phyloP scores from a whole-genome alignment of 2,113 vertebrate species.

The Castor canadensis region DNA sequence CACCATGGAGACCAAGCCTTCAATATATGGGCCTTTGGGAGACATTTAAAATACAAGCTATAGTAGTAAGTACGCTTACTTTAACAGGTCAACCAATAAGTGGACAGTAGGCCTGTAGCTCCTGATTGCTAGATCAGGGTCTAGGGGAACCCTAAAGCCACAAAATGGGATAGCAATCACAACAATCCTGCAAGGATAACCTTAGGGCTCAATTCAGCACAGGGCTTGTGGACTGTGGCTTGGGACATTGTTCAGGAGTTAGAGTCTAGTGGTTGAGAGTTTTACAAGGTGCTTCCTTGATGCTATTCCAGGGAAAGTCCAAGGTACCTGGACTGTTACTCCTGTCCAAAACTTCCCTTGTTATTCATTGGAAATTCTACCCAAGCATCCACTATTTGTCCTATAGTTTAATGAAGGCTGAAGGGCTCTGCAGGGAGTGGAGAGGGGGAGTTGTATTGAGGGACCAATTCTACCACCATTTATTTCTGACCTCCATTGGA shows the following conservation, averaged over 20 bases:
- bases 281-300: not conserved
- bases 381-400: accelerated
- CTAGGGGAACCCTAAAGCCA: not conserved
- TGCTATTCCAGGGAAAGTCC: not conserved
- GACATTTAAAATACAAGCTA: not conserved
- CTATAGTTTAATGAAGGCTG: not conserved
- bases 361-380: not conserved
- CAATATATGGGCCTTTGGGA: not conserved
- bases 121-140: not conserved
- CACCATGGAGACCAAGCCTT: no score
- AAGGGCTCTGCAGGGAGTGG: not conserved
- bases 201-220: not conserved
- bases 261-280: not conserved
- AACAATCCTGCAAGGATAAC: not conserved
- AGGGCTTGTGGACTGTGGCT: not conserved
- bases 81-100: not conserved
- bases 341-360: not conserved
- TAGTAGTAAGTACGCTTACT: not conserved
- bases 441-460: not conserved
- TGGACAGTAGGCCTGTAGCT: not conserved
- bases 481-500: not conserved
- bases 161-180: not conserved
- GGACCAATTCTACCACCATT: not conserved
- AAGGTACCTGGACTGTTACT: not conserved
- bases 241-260: not conserved